Conservation (phyloP, 2,888 invertebrate species). For the Drosophila anceps region DNA sequence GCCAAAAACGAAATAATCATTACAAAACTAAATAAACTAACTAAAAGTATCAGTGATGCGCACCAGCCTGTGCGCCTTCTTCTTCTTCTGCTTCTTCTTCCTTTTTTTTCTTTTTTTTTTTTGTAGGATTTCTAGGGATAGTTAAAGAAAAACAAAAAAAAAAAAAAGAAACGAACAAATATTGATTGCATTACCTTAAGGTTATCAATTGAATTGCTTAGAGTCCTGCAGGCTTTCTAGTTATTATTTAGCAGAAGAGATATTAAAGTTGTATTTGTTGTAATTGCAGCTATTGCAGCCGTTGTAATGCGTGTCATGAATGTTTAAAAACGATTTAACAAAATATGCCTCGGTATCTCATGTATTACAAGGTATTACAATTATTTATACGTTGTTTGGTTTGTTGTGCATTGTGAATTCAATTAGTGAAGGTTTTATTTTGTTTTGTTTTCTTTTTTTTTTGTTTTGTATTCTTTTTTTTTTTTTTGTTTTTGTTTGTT, state of each 20-base stretch:
- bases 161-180: constrained; percentile 9
- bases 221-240: constrained; percentile 1
- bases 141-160: constrained; percentile 17
- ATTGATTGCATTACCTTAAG: constrained; percentile 26
- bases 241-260: constrained; percentile 17
- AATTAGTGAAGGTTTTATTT: constrained; percentile 27
- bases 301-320: constrained; percentile 42
- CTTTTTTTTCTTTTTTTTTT: neutral
- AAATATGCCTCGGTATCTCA: constrained; percentile 39
- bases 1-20: constrained; percentile 30
- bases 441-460: neutral
- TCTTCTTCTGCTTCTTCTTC: no score
- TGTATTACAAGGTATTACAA: constrained; percentile 39
- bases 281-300: constrained; percentile 7
- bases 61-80: no score
- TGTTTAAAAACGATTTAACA: constrained; percentile 45
- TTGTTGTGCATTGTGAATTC: constrained; percentile 40
- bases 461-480: neutral
- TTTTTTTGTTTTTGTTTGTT: constrained; percentile 11
- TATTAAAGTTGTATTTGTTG: constrained; percentile 4
- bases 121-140: constrained; percentile 7
- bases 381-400: constrained; percentile 24
- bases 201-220: constrained; percentile 1
- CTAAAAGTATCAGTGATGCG: constrained; percentile 65
- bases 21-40: constrained; percentile 70